Evolutionary conservation across 1,140 invertebrate genomes (phyloP), one percentile per base, ranked within the genome.

Genomic region (Lepidurus couesii): DNA sequence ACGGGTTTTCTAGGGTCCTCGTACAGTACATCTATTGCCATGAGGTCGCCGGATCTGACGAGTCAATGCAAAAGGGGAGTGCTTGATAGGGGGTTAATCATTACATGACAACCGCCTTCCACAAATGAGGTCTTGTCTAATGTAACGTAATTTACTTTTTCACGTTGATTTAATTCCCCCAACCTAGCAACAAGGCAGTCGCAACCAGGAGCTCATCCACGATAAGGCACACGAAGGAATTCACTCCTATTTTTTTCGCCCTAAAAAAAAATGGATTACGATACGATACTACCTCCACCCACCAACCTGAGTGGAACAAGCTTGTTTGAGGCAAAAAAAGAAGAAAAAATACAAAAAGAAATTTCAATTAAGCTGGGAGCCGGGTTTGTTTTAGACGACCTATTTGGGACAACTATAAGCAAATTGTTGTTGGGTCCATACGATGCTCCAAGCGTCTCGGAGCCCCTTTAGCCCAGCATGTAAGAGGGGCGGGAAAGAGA

Each of bases 21-120:
- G 13, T 1, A 65, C 53, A 65, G 10, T 47, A 47, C 16, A 2
- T 16, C 45, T 7, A 16, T 47, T 47, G 16, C 10, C 16, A 34
- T 34, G 34, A 34, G 34, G 3, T 34, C 34, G 34, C 34, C 34
- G 34, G 45, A 65, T 65, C 53, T 16, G 16, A 21, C 53, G 6
- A 65, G 53, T 65, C 53, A 13, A 65, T 34, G 53, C 13, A 21
- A 9, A 65, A 65, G 9, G 21, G 53, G 21, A 3, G 53, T 21
- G 16, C 53, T 65, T 65, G n/a, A 65, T 65, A 65, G 53, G n/a
- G 34, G 13, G 53, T 65, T 65, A 65, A 65, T 16, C 53, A 65
- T 21, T 16, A 65, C 53, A 65, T 16, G 53, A 65, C 53, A 65
- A 65, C 53, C 53, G 13, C 53, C 53, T 65, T 16, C 53, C 53